These are phyloP conservation scores for Hozukius guyotensis DNA, from an alignment of 2,797 vertebrate species.

Conservation along the genomic window DNA sequence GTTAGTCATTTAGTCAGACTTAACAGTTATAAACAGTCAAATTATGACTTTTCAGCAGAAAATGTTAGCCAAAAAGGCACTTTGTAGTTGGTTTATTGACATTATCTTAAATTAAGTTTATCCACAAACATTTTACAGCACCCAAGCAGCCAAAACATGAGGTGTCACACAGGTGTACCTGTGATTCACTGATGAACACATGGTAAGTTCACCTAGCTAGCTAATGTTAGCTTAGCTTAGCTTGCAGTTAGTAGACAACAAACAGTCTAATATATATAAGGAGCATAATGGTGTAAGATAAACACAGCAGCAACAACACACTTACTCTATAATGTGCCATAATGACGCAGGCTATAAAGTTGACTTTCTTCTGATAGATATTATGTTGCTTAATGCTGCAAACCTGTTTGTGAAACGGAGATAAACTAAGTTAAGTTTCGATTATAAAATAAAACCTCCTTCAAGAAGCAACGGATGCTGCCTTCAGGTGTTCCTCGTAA, in stretches of 20 bases:
- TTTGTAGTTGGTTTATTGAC: not conserved
- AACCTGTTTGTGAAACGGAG: not conserved
- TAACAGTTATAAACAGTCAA: not conserved
- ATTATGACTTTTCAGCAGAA: not conserved
- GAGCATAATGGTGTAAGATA: rapidly evolving
- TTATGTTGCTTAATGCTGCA: not conserved
- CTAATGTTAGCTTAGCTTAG: no score
- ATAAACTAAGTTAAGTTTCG: conserved; percentile 51
- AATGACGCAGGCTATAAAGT: not conserved
- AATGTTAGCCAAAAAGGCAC: not conserved
- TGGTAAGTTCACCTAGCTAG: conserved; percentile 6
- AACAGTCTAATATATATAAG: no score
- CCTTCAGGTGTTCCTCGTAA: conserved; percentile 37
- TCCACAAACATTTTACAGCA: not conserved
- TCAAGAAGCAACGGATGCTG: conserved; percentile 4
- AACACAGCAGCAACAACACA: not conserved
- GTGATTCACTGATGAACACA: not conserved
- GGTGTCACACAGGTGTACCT: not conserved
- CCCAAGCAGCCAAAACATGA: not conserved
- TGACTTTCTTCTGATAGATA: not conserved
- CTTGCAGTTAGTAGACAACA: not conserved
- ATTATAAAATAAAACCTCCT: conserved; percentile 19
- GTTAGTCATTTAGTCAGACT: not conserved
- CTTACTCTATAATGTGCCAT: conserved; percentile 81
- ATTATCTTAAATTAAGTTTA: not conserved